These are phyloP conservation scores for Danio jaintianensis DNA, from an alignment of 2,797 vertebrate genomes.

Conservation along the genomic window DNA sequence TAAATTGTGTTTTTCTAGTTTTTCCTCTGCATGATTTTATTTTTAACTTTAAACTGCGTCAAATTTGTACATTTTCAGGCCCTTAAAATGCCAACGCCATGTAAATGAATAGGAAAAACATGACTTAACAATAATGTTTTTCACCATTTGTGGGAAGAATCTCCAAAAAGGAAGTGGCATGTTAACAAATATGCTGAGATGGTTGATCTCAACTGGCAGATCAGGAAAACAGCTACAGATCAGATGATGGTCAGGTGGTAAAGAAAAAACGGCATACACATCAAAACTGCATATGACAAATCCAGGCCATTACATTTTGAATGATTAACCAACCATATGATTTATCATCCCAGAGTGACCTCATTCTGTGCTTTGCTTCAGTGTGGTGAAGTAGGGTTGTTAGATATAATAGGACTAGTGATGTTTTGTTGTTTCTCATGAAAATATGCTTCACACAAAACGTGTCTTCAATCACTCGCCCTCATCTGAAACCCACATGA, in stretches of 20 bases:
- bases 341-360: neutral
- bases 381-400: neutral
- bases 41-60: too few relatives aligned
- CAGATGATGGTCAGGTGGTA: slow-evolving; percentile 47
- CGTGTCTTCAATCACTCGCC: neutral
- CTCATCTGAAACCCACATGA: neutral
- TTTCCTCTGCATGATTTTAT: too few relatives aligned
- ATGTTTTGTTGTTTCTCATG: neutral
- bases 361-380: neutral
- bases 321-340: neutral
- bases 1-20: too few relatives aligned
- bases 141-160: neutral
- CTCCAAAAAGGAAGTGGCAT: neutral
- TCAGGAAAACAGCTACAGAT: slow-evolving; percentile 10
- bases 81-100: too few relatives aligned
- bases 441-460: neutral
- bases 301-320: neutral
- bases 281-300: neutral
- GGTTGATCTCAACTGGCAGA: neutral
- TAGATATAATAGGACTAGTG: neutral
- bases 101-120: too few relatives aligned
- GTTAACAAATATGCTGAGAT: neutral
- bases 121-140: neutral
- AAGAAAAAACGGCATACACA: neutral
- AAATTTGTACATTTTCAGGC: too few relatives aligned